Conservation (phyloP, 2,888 invertebrate genomes). For the Tenthredo notha region DNA sequence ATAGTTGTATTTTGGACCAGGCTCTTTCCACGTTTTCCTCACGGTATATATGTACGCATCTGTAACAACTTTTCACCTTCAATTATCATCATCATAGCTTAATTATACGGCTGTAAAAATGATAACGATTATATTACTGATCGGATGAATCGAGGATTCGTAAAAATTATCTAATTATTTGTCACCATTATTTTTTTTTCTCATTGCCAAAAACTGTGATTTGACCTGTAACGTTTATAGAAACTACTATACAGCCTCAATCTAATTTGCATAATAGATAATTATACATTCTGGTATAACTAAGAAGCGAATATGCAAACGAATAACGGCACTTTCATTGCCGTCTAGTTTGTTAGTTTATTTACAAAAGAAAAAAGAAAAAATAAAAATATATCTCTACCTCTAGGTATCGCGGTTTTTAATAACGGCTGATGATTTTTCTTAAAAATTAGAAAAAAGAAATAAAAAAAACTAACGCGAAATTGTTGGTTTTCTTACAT, state of each 20-base stretch:
- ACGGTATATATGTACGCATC: background rate
- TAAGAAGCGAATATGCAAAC: background rate
- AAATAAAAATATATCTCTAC: too few relatives aligned
- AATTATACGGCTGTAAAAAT: background rate
- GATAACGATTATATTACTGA: background rate
- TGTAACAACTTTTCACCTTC: background rate
- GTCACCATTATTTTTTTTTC: background rate
- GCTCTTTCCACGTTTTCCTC: too few relatives aligned
- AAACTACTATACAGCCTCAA: background rate
- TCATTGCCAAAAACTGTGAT: background rate
- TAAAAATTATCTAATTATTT: background rate
- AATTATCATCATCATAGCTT: background rate
- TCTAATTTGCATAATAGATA: constrained; percentile 11
- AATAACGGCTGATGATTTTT: background rate
- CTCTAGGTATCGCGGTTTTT: background rate
- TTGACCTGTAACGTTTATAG: background rate
- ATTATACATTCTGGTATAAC: constrained; percentile 4
- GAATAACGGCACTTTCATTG: constrained; percentile 16
- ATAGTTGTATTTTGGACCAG: too few relatives aligned
- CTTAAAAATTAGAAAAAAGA: background rate
- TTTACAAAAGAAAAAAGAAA: too few relatives aligned
- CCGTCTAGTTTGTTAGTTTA: background rate
- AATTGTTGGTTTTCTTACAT: too few relatives aligned
- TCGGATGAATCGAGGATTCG: background rate
- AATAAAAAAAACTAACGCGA: too few relatives aligned